These are phyloP conservation scores for Pachypeltis micranthus DNA, from an alignment of 1,140 invertebrate genomes.

Conservation along the genomic window DNA sequence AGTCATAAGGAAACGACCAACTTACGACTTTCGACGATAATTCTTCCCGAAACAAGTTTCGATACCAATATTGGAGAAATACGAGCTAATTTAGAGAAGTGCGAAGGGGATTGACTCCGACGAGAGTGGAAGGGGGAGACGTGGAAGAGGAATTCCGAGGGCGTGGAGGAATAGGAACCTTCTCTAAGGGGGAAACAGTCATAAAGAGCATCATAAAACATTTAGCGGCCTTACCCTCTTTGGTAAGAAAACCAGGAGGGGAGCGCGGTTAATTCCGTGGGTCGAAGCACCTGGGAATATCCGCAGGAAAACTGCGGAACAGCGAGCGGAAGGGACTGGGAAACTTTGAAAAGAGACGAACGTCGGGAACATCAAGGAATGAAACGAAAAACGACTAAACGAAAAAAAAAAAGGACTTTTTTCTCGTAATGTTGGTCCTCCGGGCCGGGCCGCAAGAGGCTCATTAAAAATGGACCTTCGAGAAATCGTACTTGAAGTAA, in stretches of 20 bases:
- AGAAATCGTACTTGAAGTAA: too few species aligned
- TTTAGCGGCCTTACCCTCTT: not conserved
- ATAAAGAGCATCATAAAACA: not conserved
- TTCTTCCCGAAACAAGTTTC: not conserved
- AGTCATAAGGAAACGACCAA: too few species aligned
- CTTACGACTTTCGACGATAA: too few species aligned
- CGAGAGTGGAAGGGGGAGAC: not conserved
- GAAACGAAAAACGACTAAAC: too few species aligned
- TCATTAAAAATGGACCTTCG: too few species aligned
- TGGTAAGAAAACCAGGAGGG: not conserved
- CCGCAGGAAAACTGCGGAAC: too few species aligned
- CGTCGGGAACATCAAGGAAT: too few species aligned
- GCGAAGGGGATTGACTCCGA: not conserved
- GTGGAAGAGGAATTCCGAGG: not conserved
- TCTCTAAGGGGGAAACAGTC: not conserved
- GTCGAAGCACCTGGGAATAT: not conserved
- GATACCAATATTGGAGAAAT: not conserved
- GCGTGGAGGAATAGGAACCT: too few species aligned
- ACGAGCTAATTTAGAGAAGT: not conserved
- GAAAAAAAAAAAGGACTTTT: too few species aligned
- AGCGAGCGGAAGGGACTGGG: not conserved
- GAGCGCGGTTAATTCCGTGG: not conserved
- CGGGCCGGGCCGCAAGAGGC: too few species aligned
- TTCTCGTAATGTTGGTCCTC: too few species aligned
- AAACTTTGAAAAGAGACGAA: not conserved